These are phyloP conservation scores for Micromys minutus DNA, from an alignment of 2,113 vertebrate species.

Conservation along the genomic window DNA sequence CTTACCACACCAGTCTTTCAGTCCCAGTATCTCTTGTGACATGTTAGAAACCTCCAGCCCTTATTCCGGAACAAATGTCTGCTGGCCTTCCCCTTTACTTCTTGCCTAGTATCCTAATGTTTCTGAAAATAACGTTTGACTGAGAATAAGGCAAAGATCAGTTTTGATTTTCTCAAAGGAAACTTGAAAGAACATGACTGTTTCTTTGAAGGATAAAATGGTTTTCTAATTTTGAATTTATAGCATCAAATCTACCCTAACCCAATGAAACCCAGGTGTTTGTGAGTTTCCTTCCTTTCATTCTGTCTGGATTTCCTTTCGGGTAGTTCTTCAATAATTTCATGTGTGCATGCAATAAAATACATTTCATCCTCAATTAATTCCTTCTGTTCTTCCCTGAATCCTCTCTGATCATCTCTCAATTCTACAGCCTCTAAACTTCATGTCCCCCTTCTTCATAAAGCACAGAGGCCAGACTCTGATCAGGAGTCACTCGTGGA, in stretches of 20 bases:
- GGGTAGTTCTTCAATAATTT: neutral
- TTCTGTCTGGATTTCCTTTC: neutral
- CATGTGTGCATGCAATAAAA: neutral
- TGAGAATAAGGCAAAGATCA: neutral
- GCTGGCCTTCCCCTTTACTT: neutral
- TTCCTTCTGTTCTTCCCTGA: neutral
- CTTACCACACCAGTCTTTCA: rapidly evolving
- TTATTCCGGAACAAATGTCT: neutral
- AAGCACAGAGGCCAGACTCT: too few relatives aligned
- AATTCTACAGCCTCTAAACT: neutral
- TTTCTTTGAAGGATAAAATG: neutral
- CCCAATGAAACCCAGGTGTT: neutral
- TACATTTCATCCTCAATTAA: neutral
- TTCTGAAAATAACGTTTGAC: neutral
- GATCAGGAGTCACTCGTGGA: too few relatives aligned
- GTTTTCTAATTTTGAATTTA: neutral
- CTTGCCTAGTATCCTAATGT: neutral
- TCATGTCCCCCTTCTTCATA: neutral
- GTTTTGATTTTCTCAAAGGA: neutral
- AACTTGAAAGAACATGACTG: neutral
- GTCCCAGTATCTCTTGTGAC: rapidly evolving
- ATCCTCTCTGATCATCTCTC: neutral
- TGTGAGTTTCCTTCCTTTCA: neutral
- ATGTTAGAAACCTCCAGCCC: neutral
- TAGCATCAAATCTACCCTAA: neutral